A percentile compares a stretch with the other conserved stretches of the same genome.
Evolutionary conservation across 1,140 invertebrate genomes (phyloP).

Genomic region (Pinna nobilis): DNA sequence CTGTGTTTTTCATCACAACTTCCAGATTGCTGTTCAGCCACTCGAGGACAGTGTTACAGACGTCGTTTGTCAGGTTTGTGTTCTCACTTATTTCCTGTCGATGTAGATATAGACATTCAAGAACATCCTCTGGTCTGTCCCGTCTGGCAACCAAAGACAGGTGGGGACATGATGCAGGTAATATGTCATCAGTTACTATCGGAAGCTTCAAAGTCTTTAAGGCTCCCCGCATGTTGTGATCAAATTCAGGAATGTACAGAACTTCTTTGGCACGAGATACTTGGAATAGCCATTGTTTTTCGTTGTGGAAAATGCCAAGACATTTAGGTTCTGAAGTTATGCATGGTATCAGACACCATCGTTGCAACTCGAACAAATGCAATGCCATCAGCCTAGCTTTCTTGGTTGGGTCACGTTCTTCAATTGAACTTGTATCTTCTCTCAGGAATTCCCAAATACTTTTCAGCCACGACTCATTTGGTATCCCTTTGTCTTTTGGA

Average conservation of each 20-base stretch:
- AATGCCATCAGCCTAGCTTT: background rate
- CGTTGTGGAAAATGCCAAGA: background rate
- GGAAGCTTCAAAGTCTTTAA: background rate
- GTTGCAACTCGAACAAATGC: background rate
- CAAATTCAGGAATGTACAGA: background rate
- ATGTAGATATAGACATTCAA: slow-evolving; percentile 1
- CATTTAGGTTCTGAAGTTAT: no score
- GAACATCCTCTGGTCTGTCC: background rate
- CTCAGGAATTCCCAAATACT: background rate
- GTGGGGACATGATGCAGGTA: background rate
- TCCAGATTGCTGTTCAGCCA: background rate
- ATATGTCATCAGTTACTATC: background rate
- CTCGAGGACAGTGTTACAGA: slow-evolving; percentile 4
- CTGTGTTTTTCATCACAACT: background rate
- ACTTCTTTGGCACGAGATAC: background rate
- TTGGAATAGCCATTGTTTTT: background rate
- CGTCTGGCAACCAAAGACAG: background rate
- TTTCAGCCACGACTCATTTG: background rate
- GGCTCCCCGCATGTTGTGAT: background rate
- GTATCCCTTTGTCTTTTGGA: background rate
- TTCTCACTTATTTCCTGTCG: background rate
- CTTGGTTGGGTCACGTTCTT: background rate
- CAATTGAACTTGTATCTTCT: background rate
- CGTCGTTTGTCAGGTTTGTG: background rate
- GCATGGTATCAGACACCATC: no score